A percentile compares a stretch with the other conserved stretches of the same genome.
Conservation (phyloP, 2,888 invertebrate species). For the Amblyjoppa fuscipennis region DNA sequence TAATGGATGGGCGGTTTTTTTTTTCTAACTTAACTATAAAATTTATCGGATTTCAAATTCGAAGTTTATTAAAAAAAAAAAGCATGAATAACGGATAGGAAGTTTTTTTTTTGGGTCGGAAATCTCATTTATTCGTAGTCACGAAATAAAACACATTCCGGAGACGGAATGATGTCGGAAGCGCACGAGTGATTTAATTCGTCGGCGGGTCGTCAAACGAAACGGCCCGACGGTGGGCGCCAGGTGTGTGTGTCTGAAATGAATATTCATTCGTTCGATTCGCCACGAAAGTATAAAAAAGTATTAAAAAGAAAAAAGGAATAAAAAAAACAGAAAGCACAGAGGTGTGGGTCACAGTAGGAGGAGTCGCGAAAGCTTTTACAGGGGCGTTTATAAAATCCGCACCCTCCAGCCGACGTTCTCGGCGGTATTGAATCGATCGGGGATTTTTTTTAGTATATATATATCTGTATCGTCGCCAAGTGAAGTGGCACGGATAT, state of each 20-base stretch:
- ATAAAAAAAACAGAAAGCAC: not conserved
- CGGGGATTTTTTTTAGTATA: not conserved
- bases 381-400: constrained; percentile 40
- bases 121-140: constrained; percentile 10
- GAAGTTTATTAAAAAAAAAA: not conserved
- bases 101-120: not conserved
- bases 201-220: constrained; percentile 14
- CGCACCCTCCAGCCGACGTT: constrained; percentile 1
- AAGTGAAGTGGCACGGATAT: constrained; percentile 7
- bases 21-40: not conserved
- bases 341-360: not conserved
- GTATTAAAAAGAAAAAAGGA: not conserved
- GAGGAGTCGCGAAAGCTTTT: constrained; percentile 35
- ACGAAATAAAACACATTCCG: constrained; percentile 10
- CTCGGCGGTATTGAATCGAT: constrained; percentile 18
- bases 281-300: constrained; percentile 4
- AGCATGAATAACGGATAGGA: not conserved
- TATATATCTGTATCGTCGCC: not conserved
- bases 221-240: not conserved
- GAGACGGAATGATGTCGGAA: constrained; percentile 5
- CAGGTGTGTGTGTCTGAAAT: constrained; percentile 36
- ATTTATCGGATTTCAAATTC: not conserved
- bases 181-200: constrained; percentile 21
- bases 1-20: too few species aligned
- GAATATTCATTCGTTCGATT: constrained; percentile 52